Conservation (phyloP, 2,888 invertebrate species). For the Sipunculus nudus region DNA sequence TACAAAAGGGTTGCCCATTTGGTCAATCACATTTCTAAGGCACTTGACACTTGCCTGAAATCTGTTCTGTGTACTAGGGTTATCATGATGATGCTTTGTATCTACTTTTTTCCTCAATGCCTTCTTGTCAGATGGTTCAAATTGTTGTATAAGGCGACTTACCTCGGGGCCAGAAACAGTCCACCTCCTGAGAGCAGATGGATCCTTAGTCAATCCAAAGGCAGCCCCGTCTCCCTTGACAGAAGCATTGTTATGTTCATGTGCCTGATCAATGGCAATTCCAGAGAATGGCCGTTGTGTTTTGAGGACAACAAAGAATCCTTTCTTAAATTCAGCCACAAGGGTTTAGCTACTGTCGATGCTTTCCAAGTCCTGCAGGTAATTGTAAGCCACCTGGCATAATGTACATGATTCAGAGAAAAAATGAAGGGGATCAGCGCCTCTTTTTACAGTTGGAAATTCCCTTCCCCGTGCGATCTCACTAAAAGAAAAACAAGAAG, state of each 20-base stretch:
- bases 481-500: not conserved
- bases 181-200: not conserved
- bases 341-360: slow-evolving; percentile 12
- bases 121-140: slow-evolving; percentile 15
- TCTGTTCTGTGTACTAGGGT: too few relatives aligned
- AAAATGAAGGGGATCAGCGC: slow-evolving; percentile 18
- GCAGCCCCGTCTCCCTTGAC: slow-evolving; percentile 15
- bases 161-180: not conserved
- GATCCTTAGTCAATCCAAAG: not conserved
- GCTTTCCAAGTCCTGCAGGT: slow-evolving; percentile 15
- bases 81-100: too few relatives aligned
- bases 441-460: slow-evolving; percentile 10
- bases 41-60: too few relatives aligned
- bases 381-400: slow-evolving; percentile 22
- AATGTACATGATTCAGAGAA: slow-evolving; percentile 15
- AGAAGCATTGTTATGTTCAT: slow-evolving; percentile 17
- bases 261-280: slow-evolving; percentile 12
- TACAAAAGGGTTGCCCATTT: too few relatives aligned
- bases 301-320: slow-evolving; percentile 12
- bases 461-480: too few relatives aligned
- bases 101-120: too few relatives aligned
- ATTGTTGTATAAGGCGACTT: not conserved
- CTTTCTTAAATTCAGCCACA: slow-evolving; percentile 4
- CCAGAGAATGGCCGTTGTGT: slow-evolving; percentile 13
- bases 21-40: too few relatives aligned